Evolutionary conservation across 1,140 invertebrate species (phyloP), one percentile per base, ranked within the genome.

Genomic region (Geopemphigus sp.): DNA sequence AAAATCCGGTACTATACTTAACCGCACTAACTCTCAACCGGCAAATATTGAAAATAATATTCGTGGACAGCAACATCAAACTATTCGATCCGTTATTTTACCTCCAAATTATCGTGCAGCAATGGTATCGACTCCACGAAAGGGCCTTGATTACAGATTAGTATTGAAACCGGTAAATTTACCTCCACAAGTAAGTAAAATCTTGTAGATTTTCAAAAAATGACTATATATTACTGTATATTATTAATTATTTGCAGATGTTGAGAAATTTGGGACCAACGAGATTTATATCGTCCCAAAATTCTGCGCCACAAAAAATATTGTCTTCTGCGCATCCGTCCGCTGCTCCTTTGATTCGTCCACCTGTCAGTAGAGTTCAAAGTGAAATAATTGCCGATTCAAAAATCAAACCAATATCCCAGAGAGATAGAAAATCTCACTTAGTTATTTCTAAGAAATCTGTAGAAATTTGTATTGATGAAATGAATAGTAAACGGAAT

Each of bases 141-240:
- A 10, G 61, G 39, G 73, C 47, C 29, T 50, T 17, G 74, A 78
- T 63, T 78, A 78, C 26, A 78, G 57, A 47, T 32, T 78, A n/a
- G 26, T 78, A 26, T 26, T 78, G 50, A 78, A 78, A 63, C 45
- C 57, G 50, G 74, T 78, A 56, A 78, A 78, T 61, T 29, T 63
- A 29, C 72, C 45, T 59, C 39, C 56, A 15, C 54, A 39, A 45
- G 19, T 45, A 47, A 76, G 3, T n/a, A 1, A 76, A 22, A 45
- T 0, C 54, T 32, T 15, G 29, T 54, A 10, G 26, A 54, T n/a
- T 73, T n/a, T n/a, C n/a, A n/a, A 6, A 59, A 45, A 76, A 59
- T 29, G 14, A 50, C 22, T 76, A 1, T 59, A 32, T 56, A 73
- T 56, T 14, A 32, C 56, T 56, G 15, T 17, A 54, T 54, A n/a